phyloP scores from a whole-genome alignment of 2,113 vertebrate genomes.

The Talpa occidentalis region DNA sequence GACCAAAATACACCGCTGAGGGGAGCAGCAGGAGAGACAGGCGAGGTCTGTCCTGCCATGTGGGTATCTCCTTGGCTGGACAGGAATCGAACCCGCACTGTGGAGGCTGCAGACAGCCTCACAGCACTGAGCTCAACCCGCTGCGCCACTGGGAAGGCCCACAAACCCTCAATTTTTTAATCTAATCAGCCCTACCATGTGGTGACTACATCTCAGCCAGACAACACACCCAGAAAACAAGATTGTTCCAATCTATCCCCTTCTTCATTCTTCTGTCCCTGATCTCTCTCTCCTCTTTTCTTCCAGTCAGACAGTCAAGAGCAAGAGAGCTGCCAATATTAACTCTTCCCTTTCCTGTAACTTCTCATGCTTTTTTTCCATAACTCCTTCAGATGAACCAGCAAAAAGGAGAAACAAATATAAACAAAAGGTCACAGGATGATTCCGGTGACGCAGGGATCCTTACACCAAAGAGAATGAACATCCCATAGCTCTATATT shows the following conservation, averaged over 20 bases:
- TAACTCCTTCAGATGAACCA: constrained; percentile 24
- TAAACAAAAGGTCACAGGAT: not conserved
- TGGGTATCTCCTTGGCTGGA: no score
- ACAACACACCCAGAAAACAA: constrained; percentile 11
- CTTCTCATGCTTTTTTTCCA: not conserved
- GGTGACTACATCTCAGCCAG: not conserved
- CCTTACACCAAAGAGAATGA: constrained; percentile 37
- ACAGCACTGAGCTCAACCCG: no score
- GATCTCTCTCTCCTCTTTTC: constrained; percentile 17
- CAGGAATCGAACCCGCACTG: no score
- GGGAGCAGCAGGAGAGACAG: no score
- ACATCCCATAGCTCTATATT: not conserved
- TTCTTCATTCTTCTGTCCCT: constrained; percentile 8
- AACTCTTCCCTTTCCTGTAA: constrained; percentile 43
- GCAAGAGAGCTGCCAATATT: constrained; percentile 14
- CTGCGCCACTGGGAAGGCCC: no score
- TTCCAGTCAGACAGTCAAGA: constrained; percentile 39
- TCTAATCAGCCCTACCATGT: not conserved
- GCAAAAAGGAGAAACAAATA: not conserved
- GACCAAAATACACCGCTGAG: no score
- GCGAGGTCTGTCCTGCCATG: no score
- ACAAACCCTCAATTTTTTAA: not conserved
- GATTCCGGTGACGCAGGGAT: not conserved
- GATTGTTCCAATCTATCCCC: not conserved
- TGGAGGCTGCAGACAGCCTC: no score